These are phyloP conservation scores for Stigmatopora argus DNA, from an alignment of 2,113 vertebrate species.

Conservation along the genomic window DNA sequence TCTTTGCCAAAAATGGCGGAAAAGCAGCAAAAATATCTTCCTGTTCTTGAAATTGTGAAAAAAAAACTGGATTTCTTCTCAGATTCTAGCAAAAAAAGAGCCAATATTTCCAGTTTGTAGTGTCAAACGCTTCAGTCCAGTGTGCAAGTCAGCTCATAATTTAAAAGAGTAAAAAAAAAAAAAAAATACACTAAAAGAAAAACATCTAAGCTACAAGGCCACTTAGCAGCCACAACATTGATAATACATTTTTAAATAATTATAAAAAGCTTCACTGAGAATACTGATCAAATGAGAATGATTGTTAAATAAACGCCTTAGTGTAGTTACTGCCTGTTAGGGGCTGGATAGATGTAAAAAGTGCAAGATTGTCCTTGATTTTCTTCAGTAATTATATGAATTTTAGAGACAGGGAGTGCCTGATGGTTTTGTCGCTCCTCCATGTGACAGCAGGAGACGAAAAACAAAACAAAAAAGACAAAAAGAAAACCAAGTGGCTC, in stretches of 20 bases:
- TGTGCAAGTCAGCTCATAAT: slow-evolving; percentile 15
- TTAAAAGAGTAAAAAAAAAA: slow-evolving; percentile 36
- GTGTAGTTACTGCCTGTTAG: slow-evolving; percentile 29
- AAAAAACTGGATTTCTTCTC: slow-evolving; percentile 5
- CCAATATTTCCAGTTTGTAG: slow-evolving; percentile 31
- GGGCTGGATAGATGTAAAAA: slow-evolving; percentile 35
- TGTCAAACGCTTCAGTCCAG: neutral
- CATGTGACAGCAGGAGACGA: slow-evolving; percentile 22
- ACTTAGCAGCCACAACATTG: slow-evolving; percentile 36
- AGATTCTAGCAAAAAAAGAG: slow-evolving; percentile 21
- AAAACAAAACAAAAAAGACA: slow-evolving; percentile 20
- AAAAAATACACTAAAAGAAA: slow-evolving; percentile 34
- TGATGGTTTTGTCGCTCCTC: slow-evolving; percentile 31
- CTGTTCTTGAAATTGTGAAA: slow-evolving; percentile 38
- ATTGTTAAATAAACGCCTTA: slow-evolving; percentile 40
- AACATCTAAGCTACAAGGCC: slow-evolving; percentile 35
- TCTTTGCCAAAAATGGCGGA: slow-evolving; percentile 30
- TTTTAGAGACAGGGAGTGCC: neutral
- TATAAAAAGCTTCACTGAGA: slow-evolving; percentile 29
- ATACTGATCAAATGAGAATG: slow-evolving; percentile 13
- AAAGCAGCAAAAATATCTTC: slow-evolving; percentile 11
- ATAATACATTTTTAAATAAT: slow-evolving; percentile 51
- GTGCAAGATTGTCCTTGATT: slow-evolving; percentile 38
- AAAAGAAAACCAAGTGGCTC: slow-evolving; percentile 41
- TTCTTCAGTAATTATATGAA: neutral